Percentiles rank a stretch among this genome's conserved stretches.
Evolutionary conservation across 2,113 vertebrate species (phyloP).

Genomic region (Sinocyclocheilus maitianheensis): DNA sequence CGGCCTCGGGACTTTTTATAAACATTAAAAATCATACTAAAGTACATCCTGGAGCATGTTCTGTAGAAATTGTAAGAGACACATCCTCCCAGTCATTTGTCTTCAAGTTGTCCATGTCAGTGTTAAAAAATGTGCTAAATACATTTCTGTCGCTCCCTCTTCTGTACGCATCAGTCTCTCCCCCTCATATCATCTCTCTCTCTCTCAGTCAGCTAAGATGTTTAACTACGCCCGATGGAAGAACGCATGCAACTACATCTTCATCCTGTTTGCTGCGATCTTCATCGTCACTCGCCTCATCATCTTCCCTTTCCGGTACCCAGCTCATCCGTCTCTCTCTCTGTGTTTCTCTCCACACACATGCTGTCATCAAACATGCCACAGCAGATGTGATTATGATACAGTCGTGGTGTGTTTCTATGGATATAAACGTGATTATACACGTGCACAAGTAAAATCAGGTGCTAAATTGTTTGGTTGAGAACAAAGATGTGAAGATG

Average conservation of each 20-base stretch:
- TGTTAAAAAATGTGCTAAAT: too few species aligned
- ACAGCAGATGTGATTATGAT: not conserved
- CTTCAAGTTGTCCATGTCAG: not conserved
- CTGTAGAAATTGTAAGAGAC: not conserved
- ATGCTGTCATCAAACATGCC: not conserved
- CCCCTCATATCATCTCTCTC: conserved; percentile 31
- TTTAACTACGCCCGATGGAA: conserved; percentile 97
- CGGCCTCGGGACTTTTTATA: not conserved
- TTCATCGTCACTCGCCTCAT: conserved; percentile 90
- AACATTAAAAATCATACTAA: too few species aligned
- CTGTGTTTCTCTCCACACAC: not conserved
- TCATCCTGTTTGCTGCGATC: conserved; percentile 87
- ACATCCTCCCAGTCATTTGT: not conserved
- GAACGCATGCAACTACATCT: conserved; percentile 91
- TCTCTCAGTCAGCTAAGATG: conserved; percentile 91
- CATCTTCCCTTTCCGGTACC: conserved; percentile 92
- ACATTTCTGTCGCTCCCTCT: not conserved
- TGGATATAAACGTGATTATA: not conserved
- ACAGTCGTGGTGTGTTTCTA: not conserved
- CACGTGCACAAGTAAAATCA: not conserved
- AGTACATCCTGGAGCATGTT: not conserved
- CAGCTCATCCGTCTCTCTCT: conserved; percentile 42
- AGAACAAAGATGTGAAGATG: not conserved
- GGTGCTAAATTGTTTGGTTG: not conserved
- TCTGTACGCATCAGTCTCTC: not conserved